A percentile compares a stretch with the other conserved stretches of the same genome.
phyloP scores from a whole-genome alignment of 2,113 vertebrate genomes.

The Oryzias melastigma region DNA sequence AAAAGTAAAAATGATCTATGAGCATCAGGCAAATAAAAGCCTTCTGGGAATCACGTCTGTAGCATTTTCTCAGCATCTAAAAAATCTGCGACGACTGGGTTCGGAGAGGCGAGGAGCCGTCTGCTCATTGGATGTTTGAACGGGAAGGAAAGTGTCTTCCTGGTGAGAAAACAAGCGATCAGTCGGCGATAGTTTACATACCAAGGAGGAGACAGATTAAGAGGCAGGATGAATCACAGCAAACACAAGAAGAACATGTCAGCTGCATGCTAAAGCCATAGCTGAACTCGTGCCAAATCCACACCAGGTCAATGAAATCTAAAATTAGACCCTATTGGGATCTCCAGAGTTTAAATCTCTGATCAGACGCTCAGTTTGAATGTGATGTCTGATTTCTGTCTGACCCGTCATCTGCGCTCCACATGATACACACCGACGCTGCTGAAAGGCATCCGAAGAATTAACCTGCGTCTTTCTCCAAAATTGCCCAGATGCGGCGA shows the following conservation, averaged over 20 bases:
- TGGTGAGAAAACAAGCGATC: neutral
- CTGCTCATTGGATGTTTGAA: neutral
- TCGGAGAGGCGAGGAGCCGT: neutral
- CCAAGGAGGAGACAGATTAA: slow-evolving; percentile 39
- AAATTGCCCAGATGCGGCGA: slow-evolving; percentile 21
- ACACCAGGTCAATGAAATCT: slow-evolving; percentile 5
- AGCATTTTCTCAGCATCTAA: slow-evolving; percentile 1
- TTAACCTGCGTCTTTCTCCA: slow-evolving; percentile 18
- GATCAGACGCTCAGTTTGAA: neutral
- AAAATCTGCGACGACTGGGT: neutral
- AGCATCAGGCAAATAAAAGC: neutral
- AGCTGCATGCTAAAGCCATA: slow-evolving; percentile 38
- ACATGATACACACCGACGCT: slow-evolving; percentile 20
- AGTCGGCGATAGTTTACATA: slow-evolving; percentile 44
- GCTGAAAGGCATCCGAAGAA: slow-evolving; percentile 30
- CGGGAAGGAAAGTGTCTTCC: slow-evolving; percentile 1
- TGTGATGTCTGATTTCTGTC: slow-evolving; percentile 13
- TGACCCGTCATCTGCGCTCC: slow-evolving; percentile 33
- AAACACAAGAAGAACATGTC: slow-evolving; percentile 54
- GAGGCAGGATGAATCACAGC: slow-evolving; percentile 47
- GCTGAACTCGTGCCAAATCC: slow-evolving; percentile 22
- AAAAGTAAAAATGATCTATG: slow-evolving; percentile 1
- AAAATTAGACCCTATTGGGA: slow-evolving; percentile 34
- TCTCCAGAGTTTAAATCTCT: slow-evolving; percentile 24
- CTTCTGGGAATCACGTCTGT: neutral